Evolutionary conservation across 2,113 vertebrate species (phyloP).

Genomic region (Calidris pugnax): DNA sequence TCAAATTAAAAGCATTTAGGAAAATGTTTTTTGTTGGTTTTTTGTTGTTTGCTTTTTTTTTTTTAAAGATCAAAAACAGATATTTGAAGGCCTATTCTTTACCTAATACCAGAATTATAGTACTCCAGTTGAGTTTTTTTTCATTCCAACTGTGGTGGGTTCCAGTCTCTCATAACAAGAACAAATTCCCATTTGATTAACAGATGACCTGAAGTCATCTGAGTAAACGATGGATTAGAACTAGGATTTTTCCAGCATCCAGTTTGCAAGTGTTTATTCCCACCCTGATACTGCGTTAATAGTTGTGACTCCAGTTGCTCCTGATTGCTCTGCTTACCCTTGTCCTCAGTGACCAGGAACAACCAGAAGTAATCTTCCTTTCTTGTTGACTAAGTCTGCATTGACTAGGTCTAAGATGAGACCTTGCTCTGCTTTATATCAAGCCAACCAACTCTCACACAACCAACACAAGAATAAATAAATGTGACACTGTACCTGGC

Average conservation of each 20-base stretch:
- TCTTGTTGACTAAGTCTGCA: neutral
- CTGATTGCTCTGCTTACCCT: neutral
- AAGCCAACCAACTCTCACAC: neutral
- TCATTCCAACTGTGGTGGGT: neutral
- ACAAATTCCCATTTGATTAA: neutral
- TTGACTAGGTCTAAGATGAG: neutral
- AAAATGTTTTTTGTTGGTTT: neutral
- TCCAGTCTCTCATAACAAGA: neutral
- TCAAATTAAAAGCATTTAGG: neutral
- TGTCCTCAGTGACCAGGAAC: neutral
- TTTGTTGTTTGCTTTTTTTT: neutral
- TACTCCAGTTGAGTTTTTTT: neutral
- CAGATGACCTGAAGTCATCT: neutral
- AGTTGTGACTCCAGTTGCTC: neutral
- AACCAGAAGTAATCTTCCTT: neutral
- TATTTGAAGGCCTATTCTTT: neutral
- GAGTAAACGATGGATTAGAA: neutral
- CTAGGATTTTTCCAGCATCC: neutral
- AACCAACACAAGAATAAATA: neutral
- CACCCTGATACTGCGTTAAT: neutral
- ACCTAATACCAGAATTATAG: neutral
- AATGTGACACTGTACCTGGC: neutral
- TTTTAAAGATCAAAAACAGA: neutral
- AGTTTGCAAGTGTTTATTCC: neutral
- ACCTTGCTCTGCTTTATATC: neutral